These are phyloP conservation scores for Drosophila insularis DNA, from an alignment of 1,140 invertebrate genomes.

Conservation along the genomic window DNA sequence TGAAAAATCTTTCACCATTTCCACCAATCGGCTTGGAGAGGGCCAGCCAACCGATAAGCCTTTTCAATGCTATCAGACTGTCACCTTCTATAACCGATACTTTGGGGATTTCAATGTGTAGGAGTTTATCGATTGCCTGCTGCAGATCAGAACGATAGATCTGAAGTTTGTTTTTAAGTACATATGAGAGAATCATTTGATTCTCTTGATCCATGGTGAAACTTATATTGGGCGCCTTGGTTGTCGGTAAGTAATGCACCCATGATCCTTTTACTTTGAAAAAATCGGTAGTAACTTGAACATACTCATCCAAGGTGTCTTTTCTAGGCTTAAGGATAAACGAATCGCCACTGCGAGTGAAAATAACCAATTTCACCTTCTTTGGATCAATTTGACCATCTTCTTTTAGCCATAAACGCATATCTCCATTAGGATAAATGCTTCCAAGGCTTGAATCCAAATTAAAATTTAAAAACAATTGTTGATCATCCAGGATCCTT, in stretches of 20 bases:
- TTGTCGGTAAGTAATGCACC: not conserved
- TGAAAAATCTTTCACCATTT: slow-evolving; percentile 32
- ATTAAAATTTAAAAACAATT: slow-evolving; percentile 32
- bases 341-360: slow-evolving; percentile 11
- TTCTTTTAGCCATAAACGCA: too few relatives aligned
- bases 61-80: slow-evolving; percentile 30
- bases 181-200: slow-evolving; percentile 32
- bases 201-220: slow-evolving; percentile 33
- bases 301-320: slow-evolving; percentile 25
- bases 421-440: too few relatives aligned
- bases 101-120: slow-evolving; percentile 63
- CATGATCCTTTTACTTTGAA: not conserved
- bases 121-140: slow-evolving; percentile 59
- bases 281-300: slow-evolving; percentile 20
- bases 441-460: not conserved
- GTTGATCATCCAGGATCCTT: not conserved
- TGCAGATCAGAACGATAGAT: slow-evolving; percentile 58
- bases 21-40: slow-evolving; percentile 40
- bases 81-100: slow-evolving; percentile 11
- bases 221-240: not conserved
- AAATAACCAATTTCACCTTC: slow-evolving; percentile 17
- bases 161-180: slow-evolving; percentile 16
- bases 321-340: not conserved
- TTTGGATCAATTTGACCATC: not conserved
- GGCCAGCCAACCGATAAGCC: slow-evolving; percentile 32